Conservation (phyloP, 2,888 invertebrate species). For the Busseola fusca region DNA sequence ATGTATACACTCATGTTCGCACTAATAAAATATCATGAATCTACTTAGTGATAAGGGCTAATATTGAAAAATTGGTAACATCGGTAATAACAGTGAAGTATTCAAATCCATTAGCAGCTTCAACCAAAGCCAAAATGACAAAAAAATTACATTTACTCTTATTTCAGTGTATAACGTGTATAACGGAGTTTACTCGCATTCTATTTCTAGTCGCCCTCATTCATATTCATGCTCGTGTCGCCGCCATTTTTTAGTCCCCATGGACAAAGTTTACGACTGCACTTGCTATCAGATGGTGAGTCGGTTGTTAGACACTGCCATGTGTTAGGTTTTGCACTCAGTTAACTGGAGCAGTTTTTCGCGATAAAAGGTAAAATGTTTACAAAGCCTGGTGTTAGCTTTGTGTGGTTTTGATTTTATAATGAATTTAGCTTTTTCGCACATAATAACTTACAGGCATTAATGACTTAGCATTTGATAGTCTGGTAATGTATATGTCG, state of each 20-base stretch:
- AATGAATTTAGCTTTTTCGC: background rate
- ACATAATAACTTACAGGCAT: no score
- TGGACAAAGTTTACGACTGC: constrained; percentile 10
- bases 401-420: background rate
- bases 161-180: background rate
- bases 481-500: background rate
- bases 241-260: constrained; percentile 13
- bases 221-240: constrained; percentile 8
- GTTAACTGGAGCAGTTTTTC: background rate
- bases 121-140: background rate
- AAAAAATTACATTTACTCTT: background rate
- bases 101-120: background rate
- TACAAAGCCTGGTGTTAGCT: background rate
- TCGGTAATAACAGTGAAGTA: no score
- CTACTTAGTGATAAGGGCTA: no score
- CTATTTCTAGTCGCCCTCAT: constrained; percentile 7
- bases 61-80: no score
- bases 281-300: background rate
- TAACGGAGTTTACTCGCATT: background rate
- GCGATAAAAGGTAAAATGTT: background rate
- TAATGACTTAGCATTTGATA: background rate
- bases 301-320: background rate
- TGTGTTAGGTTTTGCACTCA: constrained; percentile 3
- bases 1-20: no score
- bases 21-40: no score